phyloP scores from a whole-genome alignment of 2,113 vertebrate species.

The Xyrauchen texanus region DNA sequence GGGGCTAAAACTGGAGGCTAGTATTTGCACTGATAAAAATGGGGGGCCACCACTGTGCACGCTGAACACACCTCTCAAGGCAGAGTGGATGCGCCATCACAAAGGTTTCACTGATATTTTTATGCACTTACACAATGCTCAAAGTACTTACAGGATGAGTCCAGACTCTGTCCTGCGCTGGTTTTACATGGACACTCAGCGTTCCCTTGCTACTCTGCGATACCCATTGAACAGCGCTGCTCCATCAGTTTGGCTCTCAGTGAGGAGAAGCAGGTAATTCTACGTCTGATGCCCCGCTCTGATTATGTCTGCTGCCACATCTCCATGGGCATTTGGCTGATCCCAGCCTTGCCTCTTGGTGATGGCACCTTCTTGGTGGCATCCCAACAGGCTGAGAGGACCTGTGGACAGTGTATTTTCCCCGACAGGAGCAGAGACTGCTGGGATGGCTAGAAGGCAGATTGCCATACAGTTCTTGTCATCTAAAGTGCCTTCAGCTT shows the following conservation, averaged over 20 bases:
- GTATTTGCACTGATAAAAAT: background rate
- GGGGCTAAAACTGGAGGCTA: slow-evolving; percentile 69
- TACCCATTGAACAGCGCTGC: slow-evolving; percentile 81
- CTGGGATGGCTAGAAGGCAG: slow-evolving; percentile 79
- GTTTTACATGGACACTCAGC: slow-evolving; percentile 83
- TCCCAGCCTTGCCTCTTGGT: slow-evolving; percentile 80
- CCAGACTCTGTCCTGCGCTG: slow-evolving; percentile 78
- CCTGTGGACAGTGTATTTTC: slow-evolving; percentile 79
- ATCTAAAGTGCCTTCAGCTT: slow-evolving; percentile 85
- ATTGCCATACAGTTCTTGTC: slow-evolving; percentile 76
- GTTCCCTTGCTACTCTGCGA: slow-evolving; percentile 77
- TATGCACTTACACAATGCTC: slow-evolving; percentile 62
- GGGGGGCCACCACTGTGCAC: slow-evolving; percentile 51
- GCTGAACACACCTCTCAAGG: slow-evolving; percentile 65
- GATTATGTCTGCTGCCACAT: slow-evolving; percentile 89
- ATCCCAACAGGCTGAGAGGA: slow-evolving; percentile 55
- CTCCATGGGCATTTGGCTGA: slow-evolving; percentile 83
- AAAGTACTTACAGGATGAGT: slow-evolving; percentile 63
- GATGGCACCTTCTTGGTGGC: slow-evolving; percentile 78
- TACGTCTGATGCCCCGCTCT: slow-evolving; percentile 79
- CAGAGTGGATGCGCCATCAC: slow-evolving; percentile 68
- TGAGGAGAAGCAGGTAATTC: slow-evolving; percentile 73
- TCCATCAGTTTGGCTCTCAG: slow-evolving; percentile 73
- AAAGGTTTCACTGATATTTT: slow-evolving; percentile 72
- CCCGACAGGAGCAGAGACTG: slow-evolving; percentile 81